These are phyloP conservation scores for Uria aalge DNA, from an alignment of 2,113 vertebrate species.

Conservation along the genomic window DNA sequence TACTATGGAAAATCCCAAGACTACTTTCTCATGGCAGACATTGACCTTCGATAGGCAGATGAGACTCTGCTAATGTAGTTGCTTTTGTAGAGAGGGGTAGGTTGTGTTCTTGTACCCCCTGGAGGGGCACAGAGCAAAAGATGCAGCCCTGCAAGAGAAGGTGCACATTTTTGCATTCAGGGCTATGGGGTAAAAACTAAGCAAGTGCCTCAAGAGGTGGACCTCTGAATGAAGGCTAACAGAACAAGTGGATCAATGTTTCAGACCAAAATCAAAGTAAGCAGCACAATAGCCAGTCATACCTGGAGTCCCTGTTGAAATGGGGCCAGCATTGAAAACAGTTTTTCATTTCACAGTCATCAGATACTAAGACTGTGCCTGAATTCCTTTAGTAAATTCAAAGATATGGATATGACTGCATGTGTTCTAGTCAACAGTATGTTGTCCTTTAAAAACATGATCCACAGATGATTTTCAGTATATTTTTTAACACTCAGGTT, in stretches of 20 bases:
- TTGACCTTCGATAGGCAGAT: neutral
- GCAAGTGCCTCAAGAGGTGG: neutral
- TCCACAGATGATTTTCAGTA: neutral
- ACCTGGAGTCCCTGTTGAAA: neutral
- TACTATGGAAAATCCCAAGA: neutral
- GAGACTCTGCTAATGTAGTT: neutral
- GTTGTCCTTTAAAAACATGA: neutral
- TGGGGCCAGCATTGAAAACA: neutral
- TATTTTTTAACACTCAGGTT: neutral
- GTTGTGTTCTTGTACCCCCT: neutral
- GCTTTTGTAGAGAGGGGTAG: neutral
- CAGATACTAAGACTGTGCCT: neutral
- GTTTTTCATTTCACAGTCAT: neutral
- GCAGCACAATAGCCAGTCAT: neutral
- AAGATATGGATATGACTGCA: neutral
- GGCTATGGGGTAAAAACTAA: neutral
- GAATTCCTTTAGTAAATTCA: neutral
- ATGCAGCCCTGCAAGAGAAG: neutral
- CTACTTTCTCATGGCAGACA: neutral
- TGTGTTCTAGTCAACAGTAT: neutral
- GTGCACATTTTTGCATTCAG: neutral
- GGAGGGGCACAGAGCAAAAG: neutral
- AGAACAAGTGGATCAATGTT: neutral
- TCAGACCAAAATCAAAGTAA: neutral
- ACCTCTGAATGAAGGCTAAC: neutral